phyloP scores from a whole-genome alignment of 2,797 vertebrate genomes.

The Pachyuromys duprasi region DNA sequence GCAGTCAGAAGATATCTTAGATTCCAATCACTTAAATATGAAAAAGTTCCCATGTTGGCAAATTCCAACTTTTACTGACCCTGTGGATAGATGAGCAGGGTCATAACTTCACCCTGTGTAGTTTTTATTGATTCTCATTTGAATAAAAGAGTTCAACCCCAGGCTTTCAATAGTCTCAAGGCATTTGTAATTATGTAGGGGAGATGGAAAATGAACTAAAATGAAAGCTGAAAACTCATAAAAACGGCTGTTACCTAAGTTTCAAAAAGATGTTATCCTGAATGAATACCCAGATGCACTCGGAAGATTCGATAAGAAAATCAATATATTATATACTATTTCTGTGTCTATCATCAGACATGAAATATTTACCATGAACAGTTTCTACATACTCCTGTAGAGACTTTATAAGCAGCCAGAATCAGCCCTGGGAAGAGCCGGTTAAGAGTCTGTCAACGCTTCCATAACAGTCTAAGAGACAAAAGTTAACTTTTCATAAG shows the following conservation, averaged over 20 bases:
- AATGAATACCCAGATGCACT: neutral
- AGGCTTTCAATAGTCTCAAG: neutral
- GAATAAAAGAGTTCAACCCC: neutral
- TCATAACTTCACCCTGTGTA: neutral
- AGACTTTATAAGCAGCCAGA: neutral
- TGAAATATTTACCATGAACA: slow-evolving; percentile 31
- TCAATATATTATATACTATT: neutral
- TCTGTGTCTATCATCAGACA: neutral
- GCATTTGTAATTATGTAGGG: neutral
- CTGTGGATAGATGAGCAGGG: neutral
- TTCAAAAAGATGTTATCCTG: neutral
- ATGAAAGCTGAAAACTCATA: neutral
- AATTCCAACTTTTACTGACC: neutral
- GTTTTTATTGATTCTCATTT: slow-evolving; percentile 31
- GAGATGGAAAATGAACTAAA: slow-evolving; percentile 2
- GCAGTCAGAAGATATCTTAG: neutral
- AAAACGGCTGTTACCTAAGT: neutral
- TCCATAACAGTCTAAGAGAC: neutral
- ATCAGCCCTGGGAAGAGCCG: neutral
- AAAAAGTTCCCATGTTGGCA: neutral
- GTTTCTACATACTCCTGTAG: neutral
- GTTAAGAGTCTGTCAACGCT: neutral
- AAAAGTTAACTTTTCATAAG: slow-evolving; percentile 7
- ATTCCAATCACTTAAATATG: neutral
- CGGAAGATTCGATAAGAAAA: slow-evolving; percentile 26